These are phyloP conservation scores for Platysternon megacephalum DNA, from an alignment of 2,113 vertebrate species.

Conservation along the genomic window DNA sequence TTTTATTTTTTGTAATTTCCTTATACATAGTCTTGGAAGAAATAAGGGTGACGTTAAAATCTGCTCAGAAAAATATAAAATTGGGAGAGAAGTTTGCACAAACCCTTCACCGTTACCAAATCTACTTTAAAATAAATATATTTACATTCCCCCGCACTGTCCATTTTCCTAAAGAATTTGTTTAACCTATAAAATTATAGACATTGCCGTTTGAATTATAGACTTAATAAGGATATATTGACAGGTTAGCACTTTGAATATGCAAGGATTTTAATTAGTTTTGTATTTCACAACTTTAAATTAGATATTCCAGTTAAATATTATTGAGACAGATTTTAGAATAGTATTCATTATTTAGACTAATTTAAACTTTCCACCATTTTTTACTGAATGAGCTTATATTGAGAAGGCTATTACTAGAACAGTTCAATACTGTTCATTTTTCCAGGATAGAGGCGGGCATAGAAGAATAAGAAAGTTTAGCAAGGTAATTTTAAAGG, in stretches of 20 bases:
- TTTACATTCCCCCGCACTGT: not conserved
- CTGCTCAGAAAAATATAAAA: not conserved
- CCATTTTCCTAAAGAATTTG: not conserved
- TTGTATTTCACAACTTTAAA: not conserved
- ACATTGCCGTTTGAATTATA: not conserved
- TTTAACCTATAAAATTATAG: not conserved
- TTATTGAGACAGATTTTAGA: not conserved
- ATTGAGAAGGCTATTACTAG: not conserved
- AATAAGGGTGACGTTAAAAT: not conserved
- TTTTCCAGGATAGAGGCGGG: not conserved
- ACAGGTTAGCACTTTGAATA: not conserved
- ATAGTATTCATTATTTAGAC: not conserved
- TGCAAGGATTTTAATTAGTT: not conserved
- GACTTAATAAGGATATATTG: not conserved
- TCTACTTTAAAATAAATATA: not conserved
- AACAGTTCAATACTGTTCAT: not conserved
- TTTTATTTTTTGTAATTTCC: fast-evolving
- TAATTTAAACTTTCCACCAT: constrained; percentile 21
- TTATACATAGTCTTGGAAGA: not conserved
- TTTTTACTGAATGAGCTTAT: constrained; percentile 23
- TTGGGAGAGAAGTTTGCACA: not conserved
- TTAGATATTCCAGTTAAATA: not conserved
- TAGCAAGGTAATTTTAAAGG: constrained; percentile 1
- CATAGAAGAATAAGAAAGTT: not conserved
- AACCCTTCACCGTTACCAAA: not conserved